Conservation (phyloP, 2,888 invertebrate species). For the Dysmachus trigonus region DNA sequence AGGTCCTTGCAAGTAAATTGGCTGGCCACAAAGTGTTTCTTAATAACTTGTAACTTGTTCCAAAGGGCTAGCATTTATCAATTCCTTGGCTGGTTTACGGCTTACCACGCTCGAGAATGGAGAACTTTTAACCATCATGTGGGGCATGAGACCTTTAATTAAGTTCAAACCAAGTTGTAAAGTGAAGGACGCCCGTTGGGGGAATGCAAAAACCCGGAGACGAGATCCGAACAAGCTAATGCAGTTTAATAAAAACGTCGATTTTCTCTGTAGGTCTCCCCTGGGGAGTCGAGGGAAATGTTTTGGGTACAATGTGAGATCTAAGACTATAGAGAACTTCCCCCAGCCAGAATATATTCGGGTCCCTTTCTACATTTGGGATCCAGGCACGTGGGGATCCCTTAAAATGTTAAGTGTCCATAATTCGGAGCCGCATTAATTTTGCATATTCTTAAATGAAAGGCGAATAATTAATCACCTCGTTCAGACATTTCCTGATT, state of each 20-base stretch:
- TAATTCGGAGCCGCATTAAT: constrained; percentile 41
- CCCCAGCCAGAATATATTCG: not conserved
- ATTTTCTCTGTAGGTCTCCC: not conserved
- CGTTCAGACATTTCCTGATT: not conserved
- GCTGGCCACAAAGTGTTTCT: not conserved
- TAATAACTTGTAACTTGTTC: not conserved
- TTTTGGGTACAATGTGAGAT: not conserved
- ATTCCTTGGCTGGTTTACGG: not conserved
- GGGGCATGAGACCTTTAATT: constrained; percentile 6
- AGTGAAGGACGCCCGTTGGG: not conserved
- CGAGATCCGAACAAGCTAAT: not conserved
- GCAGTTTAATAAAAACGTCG: constrained; percentile 12
- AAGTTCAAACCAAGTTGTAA: constrained; percentile 1
- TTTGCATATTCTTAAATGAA: constrained; percentile 7
- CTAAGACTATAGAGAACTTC: not conserved
- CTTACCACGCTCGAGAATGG: not conserved
- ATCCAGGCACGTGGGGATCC: not conserved
- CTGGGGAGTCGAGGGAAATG: not conserved
- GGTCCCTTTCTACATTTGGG: not conserved
- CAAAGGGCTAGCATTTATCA: not conserved
- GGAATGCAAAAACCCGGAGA: not conserved
- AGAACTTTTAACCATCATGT: not conserved
- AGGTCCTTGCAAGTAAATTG: constrained; percentile 2
- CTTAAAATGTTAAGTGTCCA: constrained; percentile 31
- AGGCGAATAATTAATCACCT: constrained; percentile 27